Conservation (phyloP, 2,113 vertebrate species). For the Willisornis vidua region DNA sequence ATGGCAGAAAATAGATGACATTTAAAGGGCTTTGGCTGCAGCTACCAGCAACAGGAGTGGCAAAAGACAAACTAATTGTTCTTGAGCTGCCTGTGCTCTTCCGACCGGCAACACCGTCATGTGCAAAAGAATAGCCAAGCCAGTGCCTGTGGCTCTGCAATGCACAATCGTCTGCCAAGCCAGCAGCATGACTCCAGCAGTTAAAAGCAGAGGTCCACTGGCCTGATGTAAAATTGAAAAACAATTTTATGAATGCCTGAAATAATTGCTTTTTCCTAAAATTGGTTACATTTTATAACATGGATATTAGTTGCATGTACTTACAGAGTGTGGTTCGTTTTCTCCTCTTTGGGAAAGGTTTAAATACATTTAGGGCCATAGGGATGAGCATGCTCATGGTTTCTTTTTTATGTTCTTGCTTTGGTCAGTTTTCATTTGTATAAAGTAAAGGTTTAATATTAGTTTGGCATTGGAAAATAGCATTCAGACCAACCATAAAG, state of each 20-base stretch:
- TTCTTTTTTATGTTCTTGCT: neutral
- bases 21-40: neutral
- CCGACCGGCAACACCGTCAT: neutral
- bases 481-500: neutral
- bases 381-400: neutral
- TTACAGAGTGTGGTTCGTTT: neutral
- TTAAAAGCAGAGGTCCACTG: neutral
- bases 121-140: neutral
- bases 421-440: neutral
- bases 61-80: constrained; percentile 13
- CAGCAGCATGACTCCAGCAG: neutral
- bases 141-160: neutral
- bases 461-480: neutral
- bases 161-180: neutral
- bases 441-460: neutral
- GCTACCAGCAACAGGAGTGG: neutral
- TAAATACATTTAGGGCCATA: neutral
- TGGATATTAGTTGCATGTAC: neutral
- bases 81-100: constrained; percentile 7
- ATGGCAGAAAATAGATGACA: neutral
- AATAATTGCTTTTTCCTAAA: neutral
- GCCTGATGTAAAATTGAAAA: neutral
- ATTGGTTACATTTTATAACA: neutral
- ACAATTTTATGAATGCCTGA: neutral
- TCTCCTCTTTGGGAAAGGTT: neutral